Base-by-base conservation (phyloP, 2,797 vertebrate genomes). In the Tolypeutes matacus region DNA sequence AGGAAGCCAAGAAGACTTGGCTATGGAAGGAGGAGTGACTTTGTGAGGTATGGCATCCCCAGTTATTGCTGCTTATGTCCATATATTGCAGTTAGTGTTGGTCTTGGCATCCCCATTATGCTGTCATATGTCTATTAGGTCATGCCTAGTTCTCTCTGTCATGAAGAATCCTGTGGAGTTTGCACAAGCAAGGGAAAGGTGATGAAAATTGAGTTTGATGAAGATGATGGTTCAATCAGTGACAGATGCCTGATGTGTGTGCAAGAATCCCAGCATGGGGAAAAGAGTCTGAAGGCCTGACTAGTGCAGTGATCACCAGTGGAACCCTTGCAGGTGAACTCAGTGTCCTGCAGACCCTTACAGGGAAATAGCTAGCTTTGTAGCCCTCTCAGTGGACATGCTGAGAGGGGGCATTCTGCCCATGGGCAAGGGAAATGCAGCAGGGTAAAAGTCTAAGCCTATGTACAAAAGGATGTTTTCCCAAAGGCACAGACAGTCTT, bases 61-160 rank as follows among this genome's bases (percentile, higher is more conserved):
- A 0, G 99, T 99, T 96, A 53, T 53, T 20, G 99, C 99, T 13
- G 99, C 99, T 13, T 11, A 46, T 46, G 46, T 46, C 46, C 46
- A 46, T 46, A 9, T 46, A 46, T 46, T 46, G 46, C 11, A 5
- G 99, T 99, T 98, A 99, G 99, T 82, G 99, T 99, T 7, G 99
- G 99, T 99, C 99, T 99, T 7, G 99, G 99, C 0, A 99, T 99
- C 17, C 99, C 99, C 99, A 99, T 99, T 98, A 99, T 99, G 99
- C 72, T 99, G 98, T 99, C 99, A 2, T 99, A 99, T 2, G 99
- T 99, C 67, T 99, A 99, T 10, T 99, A 99, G 0, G 99, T 99
- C 0, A 99, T 99, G 91, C 99, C 99, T 49, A 99, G 99, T 96
- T 99, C 99, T 2, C 96, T 99, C 99, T 2, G 99, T 96, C 98